Percentiles rank a stretch among this genome's conserved stretches.
Evolutionary conservation across 2,113 vertebrate species (phyloP).

Genomic region (Lipophrys pholis): DNA sequence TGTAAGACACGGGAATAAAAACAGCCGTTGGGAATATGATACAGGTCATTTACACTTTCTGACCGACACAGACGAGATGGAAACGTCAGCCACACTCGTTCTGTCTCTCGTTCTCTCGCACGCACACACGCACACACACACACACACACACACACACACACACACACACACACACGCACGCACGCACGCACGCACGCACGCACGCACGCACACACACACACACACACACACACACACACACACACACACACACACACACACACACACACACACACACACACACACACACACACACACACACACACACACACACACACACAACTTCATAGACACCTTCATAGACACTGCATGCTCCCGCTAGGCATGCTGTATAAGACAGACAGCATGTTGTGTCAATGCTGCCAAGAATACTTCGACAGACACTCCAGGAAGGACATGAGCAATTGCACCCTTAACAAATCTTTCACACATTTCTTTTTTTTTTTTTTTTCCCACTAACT

Average conservation of each 20-base stretch:
- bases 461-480: not conserved
- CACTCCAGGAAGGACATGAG: slow-evolving; percentile 8
- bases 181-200: slow-evolving; percentile 22
- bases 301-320: not conserved
- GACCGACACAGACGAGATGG: slow-evolving; percentile 26
- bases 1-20: slow-evolving; percentile 40
- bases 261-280: no score
- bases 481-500: slow-evolving; percentile 17
- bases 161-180: no score
- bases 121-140: no score
- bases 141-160: no score
- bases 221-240: no score
- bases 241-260: no score
- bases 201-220: slow-evolving; percentile 5
- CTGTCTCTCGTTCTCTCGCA: slow-evolving; percentile 5
- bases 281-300: no score
- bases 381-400: slow-evolving; percentile 37
- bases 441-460: not conserved
- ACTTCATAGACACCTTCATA: slow-evolving; percentile 44
- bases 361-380: slow-evolving; percentile 27
- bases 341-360: slow-evolving; percentile 42
- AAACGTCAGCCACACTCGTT: slow-evolving; percentile 12
- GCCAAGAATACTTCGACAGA: slow-evolving; percentile 45
- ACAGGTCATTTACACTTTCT: slow-evolving; percentile 75
- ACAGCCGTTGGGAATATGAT: slow-evolving; percentile 60